Conservation (phyloP, 2,113 vertebrate genomes). For the Eulacestoma nigropectus region DNA sequence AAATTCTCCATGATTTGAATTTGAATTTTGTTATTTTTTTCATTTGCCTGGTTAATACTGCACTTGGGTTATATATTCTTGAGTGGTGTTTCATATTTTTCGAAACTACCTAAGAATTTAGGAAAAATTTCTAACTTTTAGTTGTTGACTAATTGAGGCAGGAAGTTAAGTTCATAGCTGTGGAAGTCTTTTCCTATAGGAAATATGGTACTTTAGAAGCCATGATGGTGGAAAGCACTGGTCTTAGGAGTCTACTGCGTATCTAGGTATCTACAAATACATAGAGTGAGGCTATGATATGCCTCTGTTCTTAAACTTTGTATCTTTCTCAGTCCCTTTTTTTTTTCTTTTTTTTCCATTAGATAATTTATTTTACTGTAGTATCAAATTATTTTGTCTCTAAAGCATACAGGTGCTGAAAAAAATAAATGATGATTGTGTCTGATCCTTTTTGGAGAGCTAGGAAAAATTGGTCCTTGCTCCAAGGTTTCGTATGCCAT, state of each 20-base stretch:
- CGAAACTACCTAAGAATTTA: neutral
- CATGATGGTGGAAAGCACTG: neutral
- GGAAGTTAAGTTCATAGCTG: neutral
- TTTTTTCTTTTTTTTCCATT: fast-evolving
- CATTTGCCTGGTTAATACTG: neutral
- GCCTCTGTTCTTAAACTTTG: neutral
- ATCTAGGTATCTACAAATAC: neutral
- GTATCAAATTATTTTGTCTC: neutral
- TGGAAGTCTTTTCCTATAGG: neutral
- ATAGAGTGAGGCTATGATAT: neutral
- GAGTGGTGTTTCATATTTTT: neutral
- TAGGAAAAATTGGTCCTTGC: neutral
- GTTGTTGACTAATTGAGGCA: neutral
- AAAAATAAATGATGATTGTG: neutral
- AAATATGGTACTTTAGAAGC: neutral
- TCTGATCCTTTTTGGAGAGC: neutral
- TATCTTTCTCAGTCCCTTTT: neutral
- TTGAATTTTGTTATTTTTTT: neutral
- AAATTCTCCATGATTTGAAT: neutral
- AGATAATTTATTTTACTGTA: neutral
- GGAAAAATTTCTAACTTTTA: neutral
- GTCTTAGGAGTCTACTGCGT: neutral
- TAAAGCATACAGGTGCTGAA: neutral
- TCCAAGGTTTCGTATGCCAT: neutral
- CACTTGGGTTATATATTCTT: neutral